phyloP scores from a whole-genome alignment of 2,113 vertebrate genomes.

The Cavia porcellus region DNA sequence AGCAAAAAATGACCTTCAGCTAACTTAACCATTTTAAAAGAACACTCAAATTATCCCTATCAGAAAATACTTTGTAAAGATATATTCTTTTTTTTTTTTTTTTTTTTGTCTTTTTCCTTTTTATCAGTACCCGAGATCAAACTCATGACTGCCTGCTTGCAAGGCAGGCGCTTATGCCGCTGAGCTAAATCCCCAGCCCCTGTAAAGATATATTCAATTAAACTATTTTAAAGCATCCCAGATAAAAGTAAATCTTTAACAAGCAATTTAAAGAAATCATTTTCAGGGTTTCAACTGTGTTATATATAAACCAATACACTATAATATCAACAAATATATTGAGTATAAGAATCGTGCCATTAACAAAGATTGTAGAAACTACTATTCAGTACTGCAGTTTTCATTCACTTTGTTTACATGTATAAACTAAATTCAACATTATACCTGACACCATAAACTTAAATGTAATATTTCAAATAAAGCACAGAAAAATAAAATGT shows the following conservation, averaged over 20 bases:
- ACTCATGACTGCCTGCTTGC: too few relatives aligned
- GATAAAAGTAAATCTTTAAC: not conserved
- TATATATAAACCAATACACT: not conserved
- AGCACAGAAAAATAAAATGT: not conserved
- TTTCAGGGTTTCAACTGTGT: not conserved
- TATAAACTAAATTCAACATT: slow-evolving; percentile 6
- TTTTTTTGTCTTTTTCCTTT: too few relatives aligned
- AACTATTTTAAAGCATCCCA: slow-evolving; percentile 6
- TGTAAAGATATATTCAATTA: slow-evolving; percentile 13
- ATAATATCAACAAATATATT: not conserved
- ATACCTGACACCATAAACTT: slow-evolving; percentile 6
- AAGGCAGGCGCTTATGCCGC: too few relatives aligned
- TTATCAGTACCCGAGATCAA: too few relatives aligned
- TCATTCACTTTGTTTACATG: not conserved
- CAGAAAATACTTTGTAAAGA: slow-evolving; percentile 33
- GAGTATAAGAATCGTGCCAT: not conserved
- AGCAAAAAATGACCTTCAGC: not conserved
- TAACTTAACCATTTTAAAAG: slow-evolving; percentile 6
- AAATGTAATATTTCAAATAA: not conserved
- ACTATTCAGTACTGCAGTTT: not conserved
- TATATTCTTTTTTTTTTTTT: not conserved
- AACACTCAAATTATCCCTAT: slow-evolving; percentile 6
- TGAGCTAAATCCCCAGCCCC: too few relatives aligned
- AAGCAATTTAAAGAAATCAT: not conserved
- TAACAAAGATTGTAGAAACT: not conserved